Evolutionary conservation across 2,888 invertebrate species (phyloP), one percentile per base, ranked within the genome.

Genomic region (Stomorhina lunata): DNA sequence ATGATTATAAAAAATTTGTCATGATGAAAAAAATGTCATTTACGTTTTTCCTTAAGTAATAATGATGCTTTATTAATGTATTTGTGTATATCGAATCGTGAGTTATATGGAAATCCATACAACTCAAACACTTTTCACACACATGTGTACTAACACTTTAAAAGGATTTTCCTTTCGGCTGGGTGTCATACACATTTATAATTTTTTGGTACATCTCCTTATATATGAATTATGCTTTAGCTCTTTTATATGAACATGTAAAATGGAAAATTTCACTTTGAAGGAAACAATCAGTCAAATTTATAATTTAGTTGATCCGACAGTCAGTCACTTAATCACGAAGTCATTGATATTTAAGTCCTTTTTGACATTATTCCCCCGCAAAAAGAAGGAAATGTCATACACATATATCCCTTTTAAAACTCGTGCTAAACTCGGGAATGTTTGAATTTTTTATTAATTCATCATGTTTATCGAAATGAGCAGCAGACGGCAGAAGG

Each of bases 271-370:
- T 43, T 40, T 59, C 32, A 32, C 57, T 73, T 72, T 66, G 32
- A 63, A 66, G 75, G 71, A 75, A 76, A 75, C 75, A 90, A 90
- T 90, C 90, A 90, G 88, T 90, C 90, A 90, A 90, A 90, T 90
- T 90, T 82, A 89, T 90, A 90, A 89, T 90, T 88, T 87, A 86
- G 89, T 88, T 90, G 90, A 90, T 90, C 90, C 89, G 90, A 88
- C 88, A 89, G 87, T 86, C 86, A 89, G 89, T 88, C 89, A 88
- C 86, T 85, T 63, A 69, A 89, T 89, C 90, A 90, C 90, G 90
- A 88, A 90, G 86, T 85, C 81, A 73, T 73, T 66, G 66, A 68
- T 50, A 73, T 59, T 10, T 27, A 53, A 77, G 66, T 73, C 66
- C 57, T 79, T 43, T 43, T 37, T 43, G 32, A 61, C 9, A 22